Evolutionary conservation across 2,113 vertebrate genomes (phyloP).

Genomic region (Ciconia stormi): DNA sequence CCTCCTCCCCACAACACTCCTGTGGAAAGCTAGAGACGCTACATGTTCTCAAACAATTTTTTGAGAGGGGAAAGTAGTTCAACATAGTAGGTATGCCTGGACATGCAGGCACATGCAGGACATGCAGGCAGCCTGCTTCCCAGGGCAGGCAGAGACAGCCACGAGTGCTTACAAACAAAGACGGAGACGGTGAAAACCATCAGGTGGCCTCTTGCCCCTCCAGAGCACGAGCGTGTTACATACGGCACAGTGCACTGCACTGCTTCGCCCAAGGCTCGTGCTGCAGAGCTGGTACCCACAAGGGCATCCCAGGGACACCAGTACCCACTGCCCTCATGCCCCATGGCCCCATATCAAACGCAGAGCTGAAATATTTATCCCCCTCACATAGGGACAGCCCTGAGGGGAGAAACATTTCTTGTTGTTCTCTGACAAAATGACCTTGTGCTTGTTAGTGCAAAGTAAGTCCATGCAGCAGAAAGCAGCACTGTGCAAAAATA

Average conservation of each 20-base stretch:
- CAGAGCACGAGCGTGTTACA: rapidly evolving
- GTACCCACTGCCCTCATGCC: no score
- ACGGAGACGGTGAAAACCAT: neutral
- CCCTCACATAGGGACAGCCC: neutral
- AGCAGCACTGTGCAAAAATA: neutral
- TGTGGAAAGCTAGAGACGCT: neutral
- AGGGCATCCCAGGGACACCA: neutral
- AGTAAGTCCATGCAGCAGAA: neutral
- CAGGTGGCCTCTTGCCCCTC: neutral
- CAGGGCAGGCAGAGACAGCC: neutral
- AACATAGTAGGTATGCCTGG: neutral
- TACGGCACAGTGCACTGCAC: rapidly evolving
- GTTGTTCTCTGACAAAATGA: neutral
- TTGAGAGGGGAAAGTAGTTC: neutral
- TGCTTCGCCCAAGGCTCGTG: rapidly evolving
- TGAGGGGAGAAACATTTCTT: neutral
- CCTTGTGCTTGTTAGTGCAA: neutral
- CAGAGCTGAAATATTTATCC: neutral
- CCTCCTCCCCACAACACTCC: neutral
- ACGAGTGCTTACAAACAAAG: neutral
- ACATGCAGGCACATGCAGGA: neutral
- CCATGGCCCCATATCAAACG: neutral
- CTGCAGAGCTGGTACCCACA: neutral
- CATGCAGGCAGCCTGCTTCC: neutral
- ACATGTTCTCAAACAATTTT: neutral